Evolutionary conservation across 2,797 vertebrate species (phyloP).

Genomic region (Orientallactaga sibirica): DNA sequence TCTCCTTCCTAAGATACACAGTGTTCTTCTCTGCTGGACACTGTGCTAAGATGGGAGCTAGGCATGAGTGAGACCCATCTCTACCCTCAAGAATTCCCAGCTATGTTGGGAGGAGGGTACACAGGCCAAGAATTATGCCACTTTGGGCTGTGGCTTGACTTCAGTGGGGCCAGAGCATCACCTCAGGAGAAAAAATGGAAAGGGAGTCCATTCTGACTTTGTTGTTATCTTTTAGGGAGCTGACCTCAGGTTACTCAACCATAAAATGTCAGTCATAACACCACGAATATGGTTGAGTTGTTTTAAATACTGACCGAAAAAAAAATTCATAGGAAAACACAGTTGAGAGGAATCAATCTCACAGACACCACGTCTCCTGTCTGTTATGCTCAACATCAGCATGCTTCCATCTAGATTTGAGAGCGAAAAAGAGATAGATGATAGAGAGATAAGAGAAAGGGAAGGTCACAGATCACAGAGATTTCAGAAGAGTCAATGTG

Average conservation of each 20-base stretch:
- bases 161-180: neutral
- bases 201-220: neutral
- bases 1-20: neutral
- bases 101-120: neutral
- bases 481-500: neutral
- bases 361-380: neutral
- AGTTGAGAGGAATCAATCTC: neutral
- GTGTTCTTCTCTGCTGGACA: neutral
- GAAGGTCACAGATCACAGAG: neutral
- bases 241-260: neutral
- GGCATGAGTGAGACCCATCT: neutral
- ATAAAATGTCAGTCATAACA: neutral
- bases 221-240: neutral
- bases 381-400: neutral
- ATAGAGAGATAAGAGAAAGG: neutral
- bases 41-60: neutral
- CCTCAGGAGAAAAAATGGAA: neutral
- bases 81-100: neutral
- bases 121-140: neutral
- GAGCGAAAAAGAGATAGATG: neutral
- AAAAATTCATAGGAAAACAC: neutral
- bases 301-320: conserved; percentile 33
- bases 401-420: neutral
- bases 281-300: neutral
- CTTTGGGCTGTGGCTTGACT: neutral